Evolutionary conservation across 2,888 invertebrate species (phyloP), one percentile per base, ranked within the genome.

Genomic region (Schizotus pectinicornis): DNA sequence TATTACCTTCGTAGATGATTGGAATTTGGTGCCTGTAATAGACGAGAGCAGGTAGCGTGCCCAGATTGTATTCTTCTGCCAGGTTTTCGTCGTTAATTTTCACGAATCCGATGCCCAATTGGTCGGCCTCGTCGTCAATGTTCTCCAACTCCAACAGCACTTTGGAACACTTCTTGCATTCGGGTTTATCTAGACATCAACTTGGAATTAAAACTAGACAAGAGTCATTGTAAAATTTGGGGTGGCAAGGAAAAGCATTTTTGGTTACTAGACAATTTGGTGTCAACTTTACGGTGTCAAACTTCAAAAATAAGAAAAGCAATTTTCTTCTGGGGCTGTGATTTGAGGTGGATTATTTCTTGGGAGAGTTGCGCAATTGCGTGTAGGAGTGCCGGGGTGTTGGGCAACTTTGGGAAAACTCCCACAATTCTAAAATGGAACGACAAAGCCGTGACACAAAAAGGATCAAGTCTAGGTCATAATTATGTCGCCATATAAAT

Each of bases 21-120:
- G 95, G 95, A 79, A 93, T 94, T 83, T 94, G 91, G 82, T 94
- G 93, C 78, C 95, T 87, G 81, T 95, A 95, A 83, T 95, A 95
- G 65, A 95, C 94, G 71, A 95, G 84, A 74, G 90, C 90, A 73
- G 95, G 95, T 76, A 95, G 82, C 56, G 88, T 86, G 75, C 92
- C 94, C 79, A 95, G 85, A 83, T 92, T 95, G 82, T 95, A 95
- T 82, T 95, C 95, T 74, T 94, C 94, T 62, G 95, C 94, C 68
- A 95, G 83, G 72, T 88, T 87, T 80, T 94, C 92, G 77, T 95
- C 95, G 74, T 94, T 91, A 76, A 95, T 95, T 82, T 95, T 95
- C 63, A 95, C 95, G 79, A 95, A 95, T 67, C 94, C 95, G 74
- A 95, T 95, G 63, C 94, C 95, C 65, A 95, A 85, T 79, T 95